Base-by-base conservation (phyloP, 1,140 invertebrate genomes). In the Sycophila sp. region DNA sequence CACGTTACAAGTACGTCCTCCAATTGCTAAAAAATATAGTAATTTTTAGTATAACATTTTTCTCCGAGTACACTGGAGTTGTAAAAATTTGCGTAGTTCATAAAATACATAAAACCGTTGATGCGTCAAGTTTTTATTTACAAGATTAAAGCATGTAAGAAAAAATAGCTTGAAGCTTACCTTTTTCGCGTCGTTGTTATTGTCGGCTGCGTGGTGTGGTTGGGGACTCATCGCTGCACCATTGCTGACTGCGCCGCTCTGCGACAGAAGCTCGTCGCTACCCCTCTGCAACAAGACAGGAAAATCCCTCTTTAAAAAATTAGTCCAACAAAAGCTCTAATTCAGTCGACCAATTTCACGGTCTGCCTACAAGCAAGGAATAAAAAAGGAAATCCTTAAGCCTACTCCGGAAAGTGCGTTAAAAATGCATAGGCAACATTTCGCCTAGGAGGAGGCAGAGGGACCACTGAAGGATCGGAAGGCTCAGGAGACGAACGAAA, bases 151-250 rank as follows among this genome's bases (percentile, higher is more conserved):
- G n/a, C n/a, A 10, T 30, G 32, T 34, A 59, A 55, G 17, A 45
- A 45, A 19, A n/a, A n/a, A n/a, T n/a, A n/a, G n/a, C 19, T 45
- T 45, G 6, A 51, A 30, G 77, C 88, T 90, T 87, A 96, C 96
- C 91, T 97, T 97, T 89, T 97, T 97, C 75, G 94, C 94, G 87
- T 94, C 92, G 86, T 93, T 92, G 88, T 97, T 97, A 87, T 96
- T 97, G 86, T 96, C 95, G 83, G 96, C 94, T 63, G 93, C 90
- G 83, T 93, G 91, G 83, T 93, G 93, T 75, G 92, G 90, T 76
- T 90, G 89, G 17, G 91, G 90, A 83, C 89, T 91, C 87, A 92
- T 90, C 78, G 92, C 92, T 85, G 94, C 93, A 78, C 95, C 95
- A 90, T 96, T 96, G 90, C 95, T 96, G 82, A 96, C 94, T 88